These are phyloP conservation scores for Nasonia giraulti DNA, from an alignment of 1,140 invertebrate species.

Conservation along the genomic window DNA sequence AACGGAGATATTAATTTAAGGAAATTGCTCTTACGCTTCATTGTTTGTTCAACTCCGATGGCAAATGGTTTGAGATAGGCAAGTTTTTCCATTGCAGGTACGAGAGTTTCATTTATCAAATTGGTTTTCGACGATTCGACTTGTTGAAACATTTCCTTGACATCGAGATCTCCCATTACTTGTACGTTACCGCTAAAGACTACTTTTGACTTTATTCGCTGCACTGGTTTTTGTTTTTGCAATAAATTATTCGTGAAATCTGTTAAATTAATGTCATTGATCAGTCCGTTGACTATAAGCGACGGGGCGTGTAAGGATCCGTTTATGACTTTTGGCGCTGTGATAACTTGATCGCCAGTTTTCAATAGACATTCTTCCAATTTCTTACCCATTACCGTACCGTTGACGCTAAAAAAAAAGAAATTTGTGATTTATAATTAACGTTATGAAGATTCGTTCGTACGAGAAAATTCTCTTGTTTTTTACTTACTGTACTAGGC, in stretches of 20 bases:
- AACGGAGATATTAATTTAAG: not conserved
- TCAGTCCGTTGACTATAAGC: conserved; percentile 54
- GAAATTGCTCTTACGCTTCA: conserved; percentile 53
- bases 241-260: conserved; percentile 53
- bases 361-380: conserved; percentile 55
- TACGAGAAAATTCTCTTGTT: not conserved
- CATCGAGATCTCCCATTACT: conserved; percentile 57
- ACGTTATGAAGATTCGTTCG: not conserved
- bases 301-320: conserved; percentile 51
- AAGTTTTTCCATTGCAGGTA: not conserved
- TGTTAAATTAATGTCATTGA: conserved; percentile 61
- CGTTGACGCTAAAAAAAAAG: conserved; percentile 51
- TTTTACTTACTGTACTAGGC: conserved; percentile 55
- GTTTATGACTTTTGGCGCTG: conserved; percentile 54
- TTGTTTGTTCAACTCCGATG: conserved; percentile 46
- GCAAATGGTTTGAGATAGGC: conserved; percentile 37
- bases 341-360: conserved; percentile 55
- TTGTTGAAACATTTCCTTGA: conserved; percentile 49
- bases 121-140: conserved; percentile 52
- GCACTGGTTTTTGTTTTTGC: conserved; percentile 51
- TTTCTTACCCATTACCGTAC: conserved; percentile 52
- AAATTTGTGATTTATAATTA: not conserved
- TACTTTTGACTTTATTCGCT: conserved; percentile 57
- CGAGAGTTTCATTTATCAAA: conserved; percentile 6
- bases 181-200: conserved; percentile 54